phyloP scores from a whole-genome alignment of 2,888 invertebrate species.

The Pheosia gnoma region DNA sequence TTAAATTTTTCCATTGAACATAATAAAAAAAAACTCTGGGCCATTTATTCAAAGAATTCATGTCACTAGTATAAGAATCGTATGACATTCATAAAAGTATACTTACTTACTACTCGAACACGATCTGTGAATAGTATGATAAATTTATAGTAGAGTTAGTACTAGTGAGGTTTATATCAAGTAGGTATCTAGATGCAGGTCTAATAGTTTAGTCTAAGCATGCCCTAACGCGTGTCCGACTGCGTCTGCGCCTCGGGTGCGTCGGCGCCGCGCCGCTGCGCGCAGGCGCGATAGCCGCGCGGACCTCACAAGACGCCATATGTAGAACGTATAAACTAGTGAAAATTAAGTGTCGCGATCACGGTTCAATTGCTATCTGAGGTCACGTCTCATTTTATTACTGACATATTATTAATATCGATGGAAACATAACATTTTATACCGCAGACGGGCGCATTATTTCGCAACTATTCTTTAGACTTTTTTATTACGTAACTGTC shows the following conservation, averaged over 20 bases:
- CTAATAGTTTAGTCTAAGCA: conserved; percentile 28
- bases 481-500: conserved; percentile 23
- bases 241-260: conserved; percentile 41
- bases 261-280: conserved; percentile 58
- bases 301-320: conserved; percentile 76
- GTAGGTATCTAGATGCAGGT: not conserved
- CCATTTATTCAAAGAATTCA: not conserved
- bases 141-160: no score
- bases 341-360: conserved; percentile 79
- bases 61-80: no score
- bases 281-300: conserved; percentile 43
- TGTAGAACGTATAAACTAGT: conserved; percentile 77
- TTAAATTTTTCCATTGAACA: not conserved
- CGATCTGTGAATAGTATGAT: no score
- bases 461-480: conserved; percentile 54
- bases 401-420: conserved; percentile 79
- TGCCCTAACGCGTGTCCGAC: conserved; percentile 51
- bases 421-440: conserved; percentile 75
- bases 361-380: conserved; percentile 71
- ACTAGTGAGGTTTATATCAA: no score
- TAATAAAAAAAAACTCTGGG: not conserved
- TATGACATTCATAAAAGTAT: no score
- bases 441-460: conserved; percentile 60
- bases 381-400: conserved; percentile 80
- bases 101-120: no score